Percentiles rank a stretch among this genome's conserved stretches.
Conservation (phyloP, 1,140 invertebrate species). For the Trichonephila clavipes region DNA sequence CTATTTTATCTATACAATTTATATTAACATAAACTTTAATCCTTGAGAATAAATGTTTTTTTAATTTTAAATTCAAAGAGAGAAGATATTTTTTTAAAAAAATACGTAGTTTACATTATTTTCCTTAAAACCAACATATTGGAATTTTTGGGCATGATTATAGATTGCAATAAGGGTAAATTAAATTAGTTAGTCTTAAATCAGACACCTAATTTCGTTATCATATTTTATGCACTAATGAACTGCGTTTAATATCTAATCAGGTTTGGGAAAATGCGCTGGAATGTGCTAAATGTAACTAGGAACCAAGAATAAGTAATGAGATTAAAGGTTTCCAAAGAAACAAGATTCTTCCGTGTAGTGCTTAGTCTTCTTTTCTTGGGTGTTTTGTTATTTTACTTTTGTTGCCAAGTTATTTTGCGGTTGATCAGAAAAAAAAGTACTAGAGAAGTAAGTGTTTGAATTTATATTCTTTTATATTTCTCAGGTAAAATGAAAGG, state of each 20-base stretch:
- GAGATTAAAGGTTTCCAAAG: slow-evolving; percentile 21
- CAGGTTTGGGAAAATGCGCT: neutral
- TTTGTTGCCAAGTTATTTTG: neutral
- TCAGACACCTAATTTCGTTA: neutral
- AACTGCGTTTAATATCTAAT: slow-evolving; percentile 15
- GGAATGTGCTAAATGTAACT: slow-evolving; percentile 18
- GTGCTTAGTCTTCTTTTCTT: neutral
- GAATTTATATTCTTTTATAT: neutral
- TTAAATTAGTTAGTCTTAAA: slow-evolving; percentile 7
- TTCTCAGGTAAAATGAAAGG: too few relatives aligned
- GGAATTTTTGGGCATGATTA: neutral
- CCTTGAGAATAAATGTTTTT: too few relatives aligned
- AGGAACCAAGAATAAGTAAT: neutral
- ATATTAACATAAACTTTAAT: too few relatives aligned
- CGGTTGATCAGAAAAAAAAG: neutral
- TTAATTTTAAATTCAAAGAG: too few relatives aligned
- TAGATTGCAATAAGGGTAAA: neutral
- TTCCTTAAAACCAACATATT: too few relatives aligned
- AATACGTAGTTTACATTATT: too few relatives aligned
- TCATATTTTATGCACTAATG: slow-evolving; percentile 3
- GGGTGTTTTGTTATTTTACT: neutral
- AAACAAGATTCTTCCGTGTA: neutral
- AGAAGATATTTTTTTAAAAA: too few relatives aligned
- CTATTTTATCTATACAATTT: too few relatives aligned
- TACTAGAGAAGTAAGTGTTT: neutral